Evolutionary conservation across 92 coral and sea anemone genomes (phyloP), one percentile per base, ranked within the genome.

Genomic region (Phenganax marumi): DNA sequence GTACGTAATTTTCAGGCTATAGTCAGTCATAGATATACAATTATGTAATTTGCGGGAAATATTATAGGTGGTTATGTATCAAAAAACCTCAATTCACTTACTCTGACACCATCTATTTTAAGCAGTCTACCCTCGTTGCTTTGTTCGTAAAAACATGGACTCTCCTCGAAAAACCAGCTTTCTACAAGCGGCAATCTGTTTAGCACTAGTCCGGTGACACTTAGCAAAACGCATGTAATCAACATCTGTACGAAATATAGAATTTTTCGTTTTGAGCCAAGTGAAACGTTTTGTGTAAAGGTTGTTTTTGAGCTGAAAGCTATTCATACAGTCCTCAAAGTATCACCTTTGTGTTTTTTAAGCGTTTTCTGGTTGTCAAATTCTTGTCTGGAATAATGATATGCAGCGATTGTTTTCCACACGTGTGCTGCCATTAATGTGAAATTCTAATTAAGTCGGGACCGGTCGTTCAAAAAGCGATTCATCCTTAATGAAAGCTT

Each of bases 91-190:
- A 33, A 33, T 33, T 33, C 14, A 73, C 61, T 21, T 81, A 86
- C 89, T 86, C 77, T 74, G 7, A 81, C 83, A 57, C 89, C 86
- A 10, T 86, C 77, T 14, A 86, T 48, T 17, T 68, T 79, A 39
- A 81, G 39, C 47, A 86, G 76, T 22, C 54, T 74, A 2, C 81
- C 81, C 52, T 86, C 83, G 58, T 63, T 17, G 8, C 83, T 78
- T 78, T 78, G 83, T 78, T 78, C 83, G 73, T 78, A 78, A 50
- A 56, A 78, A 22, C 83, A 78, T n/a, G 83, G 83, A 60, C 83
- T 72, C 46, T 61, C 63, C 19, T 61, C 60, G 72, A 7, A 14
- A 25, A 25, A 24, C 10, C 49, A 25, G 53, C 61, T 53, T 51
- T 8, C 57, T n/a, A 50, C 79, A 0, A 33, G 8, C 13, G 61